A percentile compares a stretch with the other conserved stretches of the same genome.
Evolutionary conservation across 2,113 vertebrate genomes (phyloP).

Genomic region (Malurus cyaneus): DNA sequence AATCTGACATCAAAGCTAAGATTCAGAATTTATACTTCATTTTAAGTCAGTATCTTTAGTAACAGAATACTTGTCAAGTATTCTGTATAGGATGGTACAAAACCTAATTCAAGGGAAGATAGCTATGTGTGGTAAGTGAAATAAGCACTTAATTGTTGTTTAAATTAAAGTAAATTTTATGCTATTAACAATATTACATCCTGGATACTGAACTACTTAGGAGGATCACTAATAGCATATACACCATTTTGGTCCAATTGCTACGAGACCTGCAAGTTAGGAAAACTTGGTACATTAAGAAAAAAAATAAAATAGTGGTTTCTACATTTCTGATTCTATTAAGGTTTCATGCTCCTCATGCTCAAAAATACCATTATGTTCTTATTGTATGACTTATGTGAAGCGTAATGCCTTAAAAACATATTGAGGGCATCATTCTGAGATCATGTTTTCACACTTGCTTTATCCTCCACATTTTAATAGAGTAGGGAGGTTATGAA

Average conservation of each 20-base stretch:
- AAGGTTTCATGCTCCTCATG: neutral
- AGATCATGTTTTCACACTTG: neutral
- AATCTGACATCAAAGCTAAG: neutral
- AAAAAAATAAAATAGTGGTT: neutral
- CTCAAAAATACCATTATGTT: neutral
- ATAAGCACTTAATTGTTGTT: neutral
- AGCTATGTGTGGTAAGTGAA: neutral
- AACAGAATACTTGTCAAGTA: neutral
- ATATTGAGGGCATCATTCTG: neutral
- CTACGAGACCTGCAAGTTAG: neutral
- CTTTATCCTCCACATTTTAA: slow-evolving; percentile 21
- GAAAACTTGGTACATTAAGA: neutral
- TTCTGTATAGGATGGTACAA: neutral
- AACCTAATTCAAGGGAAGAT: neutral
- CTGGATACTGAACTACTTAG: neutral
- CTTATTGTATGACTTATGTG: neutral
- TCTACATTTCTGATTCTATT: neutral
- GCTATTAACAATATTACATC: neutral
- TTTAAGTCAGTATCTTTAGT: neutral
- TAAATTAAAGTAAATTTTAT: neutral
- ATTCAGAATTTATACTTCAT: neutral
- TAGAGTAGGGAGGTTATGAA: neutral
- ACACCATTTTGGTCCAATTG: neutral
- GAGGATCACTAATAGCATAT: neutral
- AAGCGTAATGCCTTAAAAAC: neutral